Conservation (phyloP, 2,797 vertebrate species). For the Margarornis squamiger region DNA sequence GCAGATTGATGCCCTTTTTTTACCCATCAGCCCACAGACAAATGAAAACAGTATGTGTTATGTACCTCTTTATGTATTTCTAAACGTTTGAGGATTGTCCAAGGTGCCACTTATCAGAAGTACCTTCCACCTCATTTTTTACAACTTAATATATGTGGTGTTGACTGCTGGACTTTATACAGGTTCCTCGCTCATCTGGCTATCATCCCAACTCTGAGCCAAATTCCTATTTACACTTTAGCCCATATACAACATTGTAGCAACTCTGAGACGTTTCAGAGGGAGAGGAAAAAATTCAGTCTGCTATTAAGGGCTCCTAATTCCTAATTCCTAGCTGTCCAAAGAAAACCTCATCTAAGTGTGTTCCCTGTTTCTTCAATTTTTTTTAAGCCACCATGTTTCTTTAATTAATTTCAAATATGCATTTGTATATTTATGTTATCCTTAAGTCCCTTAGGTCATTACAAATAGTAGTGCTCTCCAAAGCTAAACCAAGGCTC, state of each 20-base stretch:
- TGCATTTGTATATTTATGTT: neutral
- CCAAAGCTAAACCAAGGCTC: neutral
- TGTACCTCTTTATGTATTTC: neutral
- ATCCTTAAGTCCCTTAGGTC: neutral
- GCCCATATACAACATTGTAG: rapidly evolving
- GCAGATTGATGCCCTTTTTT: neutral
- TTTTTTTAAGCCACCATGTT: neutral
- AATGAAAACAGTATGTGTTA: neutral
- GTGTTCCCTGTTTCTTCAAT: neutral
- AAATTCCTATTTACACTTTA: neutral
- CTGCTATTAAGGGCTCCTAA: neutral
- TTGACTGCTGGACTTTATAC: neutral
- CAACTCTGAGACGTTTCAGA: neutral
- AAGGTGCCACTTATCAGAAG: neutral
- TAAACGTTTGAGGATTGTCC: neutral
- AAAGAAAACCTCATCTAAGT: neutral
- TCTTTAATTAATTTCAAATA: neutral
- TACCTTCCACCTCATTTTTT: neutral
- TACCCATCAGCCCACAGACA: neutral
- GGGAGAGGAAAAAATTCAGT: neutral
- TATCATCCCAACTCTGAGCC: neutral
- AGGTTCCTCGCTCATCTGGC: neutral
- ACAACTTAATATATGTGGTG: neutral
- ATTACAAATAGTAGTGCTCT: neutral
- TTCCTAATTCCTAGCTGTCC: neutral